phyloP scores from a whole-genome alignment of 2,888 invertebrate genomes.

The Cantharis rustica region DNA sequence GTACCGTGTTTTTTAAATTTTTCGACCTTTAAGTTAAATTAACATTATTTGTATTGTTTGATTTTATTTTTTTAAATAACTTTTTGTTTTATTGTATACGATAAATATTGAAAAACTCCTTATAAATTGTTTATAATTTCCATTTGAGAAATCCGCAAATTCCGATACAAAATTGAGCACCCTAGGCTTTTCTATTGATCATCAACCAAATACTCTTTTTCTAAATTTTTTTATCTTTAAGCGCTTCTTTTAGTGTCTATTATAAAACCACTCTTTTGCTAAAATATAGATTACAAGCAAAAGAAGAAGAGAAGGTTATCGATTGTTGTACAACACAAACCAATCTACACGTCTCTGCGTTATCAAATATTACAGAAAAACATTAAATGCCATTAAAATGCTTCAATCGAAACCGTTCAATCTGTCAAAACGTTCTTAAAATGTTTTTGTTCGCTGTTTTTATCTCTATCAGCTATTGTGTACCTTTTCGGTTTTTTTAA shows the following conservation, averaged over 20 bases:
- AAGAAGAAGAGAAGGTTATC: not conserved
- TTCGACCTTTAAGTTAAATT: no score
- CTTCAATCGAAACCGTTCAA: not conserved
- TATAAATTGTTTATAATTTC: not conserved
- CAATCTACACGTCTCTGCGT: not conserved
- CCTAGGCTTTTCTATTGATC: not conserved
- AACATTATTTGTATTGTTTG: no score
- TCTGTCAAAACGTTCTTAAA: not conserved
- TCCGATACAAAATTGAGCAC: not conserved
- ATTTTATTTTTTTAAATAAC: no score
- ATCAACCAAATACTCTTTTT: not conserved
- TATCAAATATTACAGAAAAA: not conserved
- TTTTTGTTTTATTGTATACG: no score
- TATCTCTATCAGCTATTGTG: not conserved
- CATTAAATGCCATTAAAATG: not conserved
- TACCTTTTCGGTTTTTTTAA: not conserved
- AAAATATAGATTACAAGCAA: not conserved
- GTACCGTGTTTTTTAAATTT: no score
- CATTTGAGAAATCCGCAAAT: not conserved
- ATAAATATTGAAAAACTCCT: not conserved
- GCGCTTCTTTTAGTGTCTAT: not conserved
- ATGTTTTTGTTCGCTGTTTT: not conserved
- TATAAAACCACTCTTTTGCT: not conserved
- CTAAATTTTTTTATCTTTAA: not conserved
- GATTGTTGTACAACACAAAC: not conserved